These are phyloP conservation scores for Minunthozetes semirufus DNA, from an alignment of 2,888 invertebrate species.

Conservation along the genomic window DNA sequence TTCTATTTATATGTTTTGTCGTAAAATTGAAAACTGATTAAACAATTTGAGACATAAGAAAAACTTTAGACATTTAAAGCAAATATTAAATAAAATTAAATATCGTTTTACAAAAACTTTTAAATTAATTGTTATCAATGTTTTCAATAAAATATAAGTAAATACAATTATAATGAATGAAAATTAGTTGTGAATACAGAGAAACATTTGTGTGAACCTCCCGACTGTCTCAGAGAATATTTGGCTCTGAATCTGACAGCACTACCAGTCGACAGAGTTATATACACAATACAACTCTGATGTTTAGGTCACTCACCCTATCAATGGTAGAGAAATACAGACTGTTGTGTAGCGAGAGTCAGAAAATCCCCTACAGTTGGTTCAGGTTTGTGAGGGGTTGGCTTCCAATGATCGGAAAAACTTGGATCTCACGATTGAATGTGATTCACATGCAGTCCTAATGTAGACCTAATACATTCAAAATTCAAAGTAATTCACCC, in stretches of 20 bases:
- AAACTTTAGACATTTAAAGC: too few species aligned
- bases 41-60: neutral
- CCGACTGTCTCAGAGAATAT: neutral
- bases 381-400: conserved; percentile 23
- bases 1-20: neutral
- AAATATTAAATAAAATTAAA: too few species aligned
- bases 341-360: neutral
- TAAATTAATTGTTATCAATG: neutral
- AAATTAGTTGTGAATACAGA: neutral
- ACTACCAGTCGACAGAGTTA: neutral
- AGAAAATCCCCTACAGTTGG: conserved; percentile 18
- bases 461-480: too few species aligned
- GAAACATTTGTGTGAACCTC: neutral
- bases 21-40: neutral
- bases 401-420: conserved; percentile 5
- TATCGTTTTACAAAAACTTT: too few species aligned
- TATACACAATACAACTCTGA: neutral
- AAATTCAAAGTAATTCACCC: too few species aligned
- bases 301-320: conserved; percentile 25
- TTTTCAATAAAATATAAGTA: neutral
- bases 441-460: too few species aligned
- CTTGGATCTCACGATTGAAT: neutral
- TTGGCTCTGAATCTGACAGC: neutral
- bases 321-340: neutral
- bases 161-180: neutral